Evolutionary conservation across 2,113 vertebrate species (phyloP).

Genomic region (Micromys minutus): DNA sequence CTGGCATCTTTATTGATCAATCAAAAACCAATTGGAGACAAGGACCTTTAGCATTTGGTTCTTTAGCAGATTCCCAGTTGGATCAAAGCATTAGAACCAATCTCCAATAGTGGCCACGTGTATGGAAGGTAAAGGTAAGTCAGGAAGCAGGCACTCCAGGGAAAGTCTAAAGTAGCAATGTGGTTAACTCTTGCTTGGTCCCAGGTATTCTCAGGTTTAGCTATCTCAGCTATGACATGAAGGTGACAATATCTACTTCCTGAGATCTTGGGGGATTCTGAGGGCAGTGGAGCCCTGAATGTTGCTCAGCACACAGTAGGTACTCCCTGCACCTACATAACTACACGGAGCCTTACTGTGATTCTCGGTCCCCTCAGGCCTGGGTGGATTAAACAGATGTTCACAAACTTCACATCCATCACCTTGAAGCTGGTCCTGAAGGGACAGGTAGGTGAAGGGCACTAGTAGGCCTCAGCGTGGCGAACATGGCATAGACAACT

Average conservation of each 20-base stretch:
- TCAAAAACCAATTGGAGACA: too few species aligned
- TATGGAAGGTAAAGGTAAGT: neutral
- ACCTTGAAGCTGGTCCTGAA: conserved; percentile 91
- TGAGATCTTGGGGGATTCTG: too few species aligned
- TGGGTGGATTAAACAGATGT: conserved; percentile 91
- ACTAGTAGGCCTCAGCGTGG: too few species aligned
- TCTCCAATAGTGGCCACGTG: too few species aligned
- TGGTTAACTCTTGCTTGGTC: fast-evolving
- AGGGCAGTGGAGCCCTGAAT: neutral
- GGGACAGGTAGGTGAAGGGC: conserved; percentile 87
- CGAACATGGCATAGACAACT: too few species aligned
- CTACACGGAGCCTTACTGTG: neutral
- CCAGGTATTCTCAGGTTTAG: neutral
- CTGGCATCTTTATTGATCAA: too few species aligned
- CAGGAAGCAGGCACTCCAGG: neutral
- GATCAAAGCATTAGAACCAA: too few species aligned
- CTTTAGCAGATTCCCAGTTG: too few species aligned
- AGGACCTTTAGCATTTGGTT: too few species aligned
- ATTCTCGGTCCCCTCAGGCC: conserved; percentile 83
- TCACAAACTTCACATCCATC: conserved; percentile 92
- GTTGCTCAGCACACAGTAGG: neutral
- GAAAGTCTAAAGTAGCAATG: fast-evolving
- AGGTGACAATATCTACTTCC: neutral
- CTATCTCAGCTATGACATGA: neutral
- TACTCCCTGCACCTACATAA: neutral